Evolutionary conservation across 2,797 vertebrate genomes (phyloP), one percentile per base, ranked within the genome.

Genomic region (Pachyuromys duprasi): DNA sequence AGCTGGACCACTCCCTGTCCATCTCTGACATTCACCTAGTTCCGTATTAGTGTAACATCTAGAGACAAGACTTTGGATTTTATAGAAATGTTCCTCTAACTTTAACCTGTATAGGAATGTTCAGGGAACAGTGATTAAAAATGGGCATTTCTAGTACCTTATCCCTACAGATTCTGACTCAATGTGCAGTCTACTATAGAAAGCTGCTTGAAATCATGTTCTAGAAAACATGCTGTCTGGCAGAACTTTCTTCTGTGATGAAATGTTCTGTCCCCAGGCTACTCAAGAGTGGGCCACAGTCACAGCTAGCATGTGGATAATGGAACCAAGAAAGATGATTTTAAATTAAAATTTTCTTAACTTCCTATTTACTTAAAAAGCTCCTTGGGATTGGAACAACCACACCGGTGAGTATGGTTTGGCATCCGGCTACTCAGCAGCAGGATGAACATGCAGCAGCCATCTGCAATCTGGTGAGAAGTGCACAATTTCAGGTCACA

Each of bases 181-280:
- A 26, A 39, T 20, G 88, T n/a, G 18, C 13, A 67, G 28, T 57
- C 91, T 84, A 28, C 33, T n/a, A n/a, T n/a, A 67, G 15, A 78
- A 88, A 84, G 36, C 42, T 36, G 9, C 39, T 55, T 89, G 91
- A 74, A 78, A 95, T 8, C 53, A 33, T 14, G 0, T 39, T 79
- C 36, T 65, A 60, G 70, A 72, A 91, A 92, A 57, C 26, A 69
- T 24, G 53, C 53, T 36, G 8, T 13, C 20, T 24, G 15, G 67
- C 0, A 26, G 75, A 86, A 45, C 75, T 24, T 42, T 75, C 74
- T 65, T 24, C 0, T 2, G 8, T 0, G 15, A 22, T 0, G 60
- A 65, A 28, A 74, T 49, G 42, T 53, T 45, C 33, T 53, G 12
- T 17, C n/a, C 63, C 72, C 45, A 31, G 22, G 31, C 28, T 69